Conservation (phyloP, 2,888 invertebrate genomes). For the Dioctria rufipes region DNA sequence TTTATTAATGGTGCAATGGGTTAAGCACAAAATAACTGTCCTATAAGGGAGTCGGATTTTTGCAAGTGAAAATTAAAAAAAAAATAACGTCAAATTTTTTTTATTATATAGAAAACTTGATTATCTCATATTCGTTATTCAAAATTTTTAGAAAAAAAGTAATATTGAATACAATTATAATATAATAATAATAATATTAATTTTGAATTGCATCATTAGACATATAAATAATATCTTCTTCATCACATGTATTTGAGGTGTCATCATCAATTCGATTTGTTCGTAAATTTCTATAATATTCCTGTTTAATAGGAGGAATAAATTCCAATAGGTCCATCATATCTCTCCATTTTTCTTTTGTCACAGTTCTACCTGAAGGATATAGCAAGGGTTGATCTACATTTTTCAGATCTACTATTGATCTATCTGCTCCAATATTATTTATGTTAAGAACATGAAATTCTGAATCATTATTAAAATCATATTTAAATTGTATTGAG, state of each 20-base stretch:
- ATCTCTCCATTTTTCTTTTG: not conserved
- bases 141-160: too few species aligned
- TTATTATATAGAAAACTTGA: too few species aligned
- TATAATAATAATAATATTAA: constrained; percentile 21
- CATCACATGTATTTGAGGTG: constrained; percentile 29
- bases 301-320: not conserved
- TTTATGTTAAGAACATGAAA: not conserved
- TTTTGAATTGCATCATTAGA: constrained; percentile 36
- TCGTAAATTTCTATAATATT: constrained; percentile 21
- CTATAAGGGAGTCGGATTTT: too few species aligned
- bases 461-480: constrained; percentile 60
- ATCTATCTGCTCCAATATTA: constrained; percentile 5
- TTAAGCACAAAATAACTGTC: too few species aligned
- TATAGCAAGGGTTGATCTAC: not conserved
- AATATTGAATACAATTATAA: too few species aligned
- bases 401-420: not conserved
- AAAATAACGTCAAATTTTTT: too few species aligned
- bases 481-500: constrained; percentile 29
- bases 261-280: constrained; percentile 30
- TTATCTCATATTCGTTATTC: too few species aligned
- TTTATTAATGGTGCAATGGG: too few species aligned
- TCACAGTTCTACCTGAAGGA: not conserved
- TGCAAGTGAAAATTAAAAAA: too few species aligned
- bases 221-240: constrained; percentile 42
- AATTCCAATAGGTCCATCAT: not conserved